A percentile compares a stretch with the other conserved stretches of the same genome.
Evolutionary conservation across 1,140 invertebrate genomes (phyloP).

Genomic region (Macrobrachium rosenbergii): DNA sequence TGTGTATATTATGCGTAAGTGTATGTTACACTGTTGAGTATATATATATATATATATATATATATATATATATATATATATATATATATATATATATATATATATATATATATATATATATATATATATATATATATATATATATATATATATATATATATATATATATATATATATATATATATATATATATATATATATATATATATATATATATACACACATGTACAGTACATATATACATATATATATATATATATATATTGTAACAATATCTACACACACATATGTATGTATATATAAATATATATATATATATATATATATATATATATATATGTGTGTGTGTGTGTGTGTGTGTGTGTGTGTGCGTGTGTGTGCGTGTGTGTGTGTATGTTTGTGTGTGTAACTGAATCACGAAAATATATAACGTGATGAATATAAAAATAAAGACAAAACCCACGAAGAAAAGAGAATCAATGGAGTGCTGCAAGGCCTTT

Average conservation of each 20-base stretch:
- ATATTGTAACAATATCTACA: background rate
- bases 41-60: background rate
- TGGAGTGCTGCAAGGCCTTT: too few species aligned
- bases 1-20: too few species aligned
- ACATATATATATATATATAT: too few species aligned
- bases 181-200: background rate
- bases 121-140: constrained; percentile 22
- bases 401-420: background rate
- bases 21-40: background rate
- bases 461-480: too few species aligned
- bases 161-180: too few species aligned
- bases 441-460: too few species aligned
- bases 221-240: too few species aligned
- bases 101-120: constrained; percentile 17
- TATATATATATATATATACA: background rate
- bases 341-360: background rate
- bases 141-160: too few species aligned
- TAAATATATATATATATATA: constrained; percentile 15
- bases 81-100: constrained; percentile 19
- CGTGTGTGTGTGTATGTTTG: background rate
- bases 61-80: constrained; percentile 22
- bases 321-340: constrained; percentile 13
- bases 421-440: too few species aligned
- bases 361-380: background rate
- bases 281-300: background rate